A percentile compares a stretch with the other conserved stretches of the same genome.
Evolutionary conservation across 2,797 vertebrate genomes (phyloP).

Genomic region (Myotis pilosus): DNA sequence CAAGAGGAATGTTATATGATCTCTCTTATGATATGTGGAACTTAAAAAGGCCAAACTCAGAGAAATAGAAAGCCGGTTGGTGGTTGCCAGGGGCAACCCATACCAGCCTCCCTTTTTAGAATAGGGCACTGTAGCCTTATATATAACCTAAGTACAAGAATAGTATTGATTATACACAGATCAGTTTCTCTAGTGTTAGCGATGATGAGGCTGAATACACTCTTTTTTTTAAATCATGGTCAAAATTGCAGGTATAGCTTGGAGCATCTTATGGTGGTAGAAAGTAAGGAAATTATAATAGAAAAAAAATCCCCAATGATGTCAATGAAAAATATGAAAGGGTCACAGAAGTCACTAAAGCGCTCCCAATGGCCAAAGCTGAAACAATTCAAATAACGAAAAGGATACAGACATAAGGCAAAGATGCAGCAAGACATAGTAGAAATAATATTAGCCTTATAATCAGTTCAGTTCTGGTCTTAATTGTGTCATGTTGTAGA

Average conservation of each 20-base stretch:
- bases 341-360: not conserved
- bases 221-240: not conserved
- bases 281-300: not conserved
- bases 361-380: not conserved
- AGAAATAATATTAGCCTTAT: not conserved
- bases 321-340: not conserved
- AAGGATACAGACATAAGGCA: not conserved
- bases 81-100: too few species aligned
- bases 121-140: not conserved
- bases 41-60: too few species aligned
- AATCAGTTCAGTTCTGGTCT: not conserved
- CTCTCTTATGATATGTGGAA: too few species aligned
- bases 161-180: not conserved
- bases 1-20: too few species aligned
- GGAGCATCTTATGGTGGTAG: not conserved
- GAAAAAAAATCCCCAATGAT: not conserved
- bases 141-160: not conserved
- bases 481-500: not conserved
- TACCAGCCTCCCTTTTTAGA: too few species aligned
- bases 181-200: not conserved
- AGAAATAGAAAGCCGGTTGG: too few species aligned
- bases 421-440: not conserved
- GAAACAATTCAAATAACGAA: not conserved
- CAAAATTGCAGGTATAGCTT: not conserved
- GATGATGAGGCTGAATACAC: not conserved